A percentile compares a stretch with the other conserved stretches of the same genome.
phyloP scores from a whole-genome alignment of 2,113 vertebrate genomes.

The Spheniscus mendiculus region DNA sequence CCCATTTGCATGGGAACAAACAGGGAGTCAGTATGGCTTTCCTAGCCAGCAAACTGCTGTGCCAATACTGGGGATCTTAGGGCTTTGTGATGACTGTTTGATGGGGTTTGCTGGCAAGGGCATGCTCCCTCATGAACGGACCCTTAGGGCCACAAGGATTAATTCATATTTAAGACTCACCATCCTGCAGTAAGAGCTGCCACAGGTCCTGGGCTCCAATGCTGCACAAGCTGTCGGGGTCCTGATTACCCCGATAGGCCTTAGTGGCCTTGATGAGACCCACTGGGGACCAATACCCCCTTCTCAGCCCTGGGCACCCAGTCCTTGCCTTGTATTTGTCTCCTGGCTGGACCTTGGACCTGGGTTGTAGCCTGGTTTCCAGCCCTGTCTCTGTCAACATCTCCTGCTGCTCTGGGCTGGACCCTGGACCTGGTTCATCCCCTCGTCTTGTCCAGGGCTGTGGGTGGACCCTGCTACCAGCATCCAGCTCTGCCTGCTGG shows the following conservation, averaged over 20 bases:
- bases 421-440: background rate
- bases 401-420: background rate
- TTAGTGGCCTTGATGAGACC: fast-evolving
- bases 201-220: background rate
- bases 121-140: background rate
- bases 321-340: background rate
- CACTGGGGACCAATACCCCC: background rate
- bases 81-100: background rate
- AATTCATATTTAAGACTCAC: background rate
- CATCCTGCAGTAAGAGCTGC: background rate
- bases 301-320: background rate
- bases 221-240: background rate
- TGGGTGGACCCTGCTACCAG: background rate
- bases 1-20: background rate
- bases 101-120: background rate
- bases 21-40: background rate
- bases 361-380: background rate
- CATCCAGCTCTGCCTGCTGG: background rate
- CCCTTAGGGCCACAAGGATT: background rate
- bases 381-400: background rate
- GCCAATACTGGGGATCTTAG: background rate
- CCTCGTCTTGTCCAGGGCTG: background rate
- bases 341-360: background rate
- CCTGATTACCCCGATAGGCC: fast-evolving
- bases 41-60: background rate